A percentile compares a stretch with the other conserved stretches of the same genome.
phyloP scores from a whole-genome alignment of 2,888 invertebrate species.

The Aquatica leii region DNA sequence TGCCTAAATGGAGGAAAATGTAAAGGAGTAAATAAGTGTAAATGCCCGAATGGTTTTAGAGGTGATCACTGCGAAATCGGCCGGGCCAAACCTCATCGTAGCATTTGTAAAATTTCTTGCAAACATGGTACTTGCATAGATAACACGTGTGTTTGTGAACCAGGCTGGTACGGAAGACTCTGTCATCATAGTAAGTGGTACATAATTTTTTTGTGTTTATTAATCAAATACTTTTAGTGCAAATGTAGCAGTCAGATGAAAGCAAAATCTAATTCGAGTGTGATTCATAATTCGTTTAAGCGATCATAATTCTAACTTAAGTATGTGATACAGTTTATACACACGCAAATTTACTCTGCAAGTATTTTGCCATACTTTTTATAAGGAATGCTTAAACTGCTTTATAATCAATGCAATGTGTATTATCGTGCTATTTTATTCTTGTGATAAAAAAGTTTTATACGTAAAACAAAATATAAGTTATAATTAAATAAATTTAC shows the following conservation, averaged over 20 bases:
- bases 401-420: slow-evolving; percentile 5
- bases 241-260: slow-evolving; percentile 19
- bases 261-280: neutral
- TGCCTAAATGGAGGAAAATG: slow-evolving; percentile 92
- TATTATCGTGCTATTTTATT: slow-evolving; percentile 8
- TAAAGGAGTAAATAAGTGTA: slow-evolving; percentile 87
- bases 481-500: slow-evolving; percentile 1
- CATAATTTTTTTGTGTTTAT: too few relatives aligned
- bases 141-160: slow-evolving; percentile 78
- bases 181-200: slow-evolving; percentile 74
- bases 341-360: neutral
- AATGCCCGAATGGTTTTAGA: slow-evolving; percentile 82
- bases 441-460: slow-evolving; percentile 9
- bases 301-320: too few relatives aligned
- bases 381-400: slow-evolving; percentile 6
- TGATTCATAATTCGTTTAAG: neutral
- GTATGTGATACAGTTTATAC: slow-evolving; percentile 1
- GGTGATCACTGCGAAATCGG: slow-evolving; percentile 94
- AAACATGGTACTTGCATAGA: slow-evolving; percentile 79
- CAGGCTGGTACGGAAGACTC: slow-evolving; percentile 83
- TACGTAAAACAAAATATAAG: slow-evolving; percentile 1
- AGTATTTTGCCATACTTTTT: neutral
- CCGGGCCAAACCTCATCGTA: slow-evolving; percentile 70
- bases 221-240: slow-evolving; percentile 24
- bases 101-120: slow-evolving; percentile 77